These are phyloP conservation scores for Chloroceryle aenea DNA, from an alignment of 2,113 vertebrate species.

Conservation along the genomic window DNA sequence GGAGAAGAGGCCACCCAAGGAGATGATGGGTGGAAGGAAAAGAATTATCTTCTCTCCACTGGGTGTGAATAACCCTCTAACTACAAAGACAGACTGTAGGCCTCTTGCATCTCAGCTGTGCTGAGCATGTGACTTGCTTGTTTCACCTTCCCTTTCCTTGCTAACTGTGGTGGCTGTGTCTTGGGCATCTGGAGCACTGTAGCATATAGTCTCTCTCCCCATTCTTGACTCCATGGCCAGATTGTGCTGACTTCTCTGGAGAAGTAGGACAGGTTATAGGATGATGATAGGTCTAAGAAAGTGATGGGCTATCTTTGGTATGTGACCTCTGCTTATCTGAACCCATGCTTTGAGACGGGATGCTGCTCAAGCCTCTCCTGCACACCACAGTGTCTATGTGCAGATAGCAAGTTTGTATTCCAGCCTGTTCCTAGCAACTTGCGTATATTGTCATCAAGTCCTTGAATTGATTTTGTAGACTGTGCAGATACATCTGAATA, in stretches of 20 bases:
- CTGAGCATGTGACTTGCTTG: neutral
- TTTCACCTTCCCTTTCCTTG: neutral
- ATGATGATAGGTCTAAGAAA: neutral
- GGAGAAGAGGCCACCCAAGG: neutral
- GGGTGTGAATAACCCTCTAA: neutral
- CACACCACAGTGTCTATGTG: neutral
- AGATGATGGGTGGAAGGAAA: neutral
- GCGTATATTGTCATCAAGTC: fast-evolving
- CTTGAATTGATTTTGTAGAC: neutral
- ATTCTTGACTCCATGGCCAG: neutral
- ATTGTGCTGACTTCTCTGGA: neutral
- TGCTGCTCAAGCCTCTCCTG: neutral
- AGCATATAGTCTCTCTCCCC: neutral
- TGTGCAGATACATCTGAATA: neutral
- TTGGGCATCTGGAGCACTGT: neutral
- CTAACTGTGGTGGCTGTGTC: neutral
- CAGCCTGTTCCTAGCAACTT: neutral
- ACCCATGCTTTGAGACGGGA: neutral
- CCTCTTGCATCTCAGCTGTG: neutral
- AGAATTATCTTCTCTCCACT: neutral
- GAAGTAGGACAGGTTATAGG: neutral
- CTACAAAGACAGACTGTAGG: neutral
- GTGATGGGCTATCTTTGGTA: neutral
- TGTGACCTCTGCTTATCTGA: neutral
- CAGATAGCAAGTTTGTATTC: neutral